Evolutionary conservation across 2,888 invertebrate species (phyloP).

Genomic region (Brachypalpus laphriformis): DNA sequence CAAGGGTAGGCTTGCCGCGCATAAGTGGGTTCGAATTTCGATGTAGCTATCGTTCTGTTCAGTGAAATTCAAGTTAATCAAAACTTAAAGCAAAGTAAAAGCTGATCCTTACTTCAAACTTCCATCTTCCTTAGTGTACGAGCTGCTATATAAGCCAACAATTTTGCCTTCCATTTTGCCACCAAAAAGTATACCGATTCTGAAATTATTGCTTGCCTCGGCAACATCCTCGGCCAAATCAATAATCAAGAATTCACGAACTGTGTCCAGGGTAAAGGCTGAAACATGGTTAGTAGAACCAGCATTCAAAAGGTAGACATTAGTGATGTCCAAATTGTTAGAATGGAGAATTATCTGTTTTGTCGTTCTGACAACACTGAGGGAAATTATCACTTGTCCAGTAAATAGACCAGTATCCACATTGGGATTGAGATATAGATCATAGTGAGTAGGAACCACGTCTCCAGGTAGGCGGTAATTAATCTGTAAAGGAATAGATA

Average conservation of each 20-base stretch:
- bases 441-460: constrained; percentile 87
- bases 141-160: constrained; percentile 90
- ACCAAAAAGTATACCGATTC: constrained; percentile 83
- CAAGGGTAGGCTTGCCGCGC: constrained; percentile 97
- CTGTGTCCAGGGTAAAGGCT: constrained; percentile 74
- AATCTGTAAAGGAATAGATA: constrained; percentile 73
- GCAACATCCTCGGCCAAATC: constrained; percentile 76
- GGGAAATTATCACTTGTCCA: constrained; percentile 84
- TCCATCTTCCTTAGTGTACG: constrained; percentile 83
- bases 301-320: constrained; percentile 75
- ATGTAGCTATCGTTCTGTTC: constrained; percentile 91
- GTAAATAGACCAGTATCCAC: constrained; percentile 84
- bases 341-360: constrained; percentile 85
- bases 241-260: constrained; percentile 79
- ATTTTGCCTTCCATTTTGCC: constrained; percentile 88
- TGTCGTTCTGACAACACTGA: constrained; percentile 83
- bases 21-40: constrained; percentile 97
- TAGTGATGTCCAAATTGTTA: constrained; percentile 84
- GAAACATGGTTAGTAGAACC: constrained; percentile 75
- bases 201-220: constrained; percentile 28
- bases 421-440: constrained; percentile 87
- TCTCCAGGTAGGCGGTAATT: constrained; percentile 84
- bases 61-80: constrained; percentile 9
- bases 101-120: constrained; percentile 44
- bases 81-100: constrained; percentile 58